Percentiles rank a stretch among this genome's conserved stretches.
phyloP scores from a whole-genome alignment of 2,113 vertebrate genomes.

The Tenebrosternarchus preto region DNA sequence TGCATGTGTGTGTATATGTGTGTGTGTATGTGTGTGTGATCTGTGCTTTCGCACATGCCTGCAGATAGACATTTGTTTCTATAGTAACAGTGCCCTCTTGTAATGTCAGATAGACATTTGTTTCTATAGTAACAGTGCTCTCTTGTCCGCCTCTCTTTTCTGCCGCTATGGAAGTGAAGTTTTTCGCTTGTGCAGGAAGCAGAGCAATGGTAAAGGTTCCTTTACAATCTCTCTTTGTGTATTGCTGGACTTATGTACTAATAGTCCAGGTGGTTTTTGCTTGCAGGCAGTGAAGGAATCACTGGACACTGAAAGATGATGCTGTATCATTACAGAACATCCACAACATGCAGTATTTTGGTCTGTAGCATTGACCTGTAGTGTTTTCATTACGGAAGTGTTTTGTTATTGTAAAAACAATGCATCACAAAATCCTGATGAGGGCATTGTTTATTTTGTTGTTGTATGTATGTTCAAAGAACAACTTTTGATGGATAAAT shows the following conservation, averaged over 20 bases:
- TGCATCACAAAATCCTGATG: too few species aligned
- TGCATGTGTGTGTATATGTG: background rate
- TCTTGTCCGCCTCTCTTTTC: constrained; percentile 72
- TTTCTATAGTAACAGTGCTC: constrained; percentile 58
- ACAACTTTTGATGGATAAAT: too few species aligned
- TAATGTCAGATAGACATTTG: constrained; percentile 45
- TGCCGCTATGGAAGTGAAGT: constrained; percentile 92
- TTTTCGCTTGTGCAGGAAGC: constrained; percentile 91
- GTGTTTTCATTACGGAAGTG: background rate
- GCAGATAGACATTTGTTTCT: constrained; percentile 48
- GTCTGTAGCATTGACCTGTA: background rate
- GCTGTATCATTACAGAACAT: background rate
- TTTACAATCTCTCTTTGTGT: background rate
- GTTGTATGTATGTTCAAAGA: too few species aligned
- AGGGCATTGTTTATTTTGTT: background rate
- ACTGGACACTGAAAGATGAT: constrained; percentile 4
- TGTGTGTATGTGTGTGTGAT: constrained; percentile 27
- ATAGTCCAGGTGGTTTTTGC: background rate
- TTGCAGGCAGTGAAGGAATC: background rate
- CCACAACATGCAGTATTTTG: background rate
- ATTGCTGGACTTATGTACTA: background rate
- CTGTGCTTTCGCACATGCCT: constrained; percentile 35
- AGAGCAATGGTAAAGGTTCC: constrained; percentile 86
- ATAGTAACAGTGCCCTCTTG: constrained; percentile 56
- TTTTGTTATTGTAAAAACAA: too few species aligned